A percentile compares a stretch with the other conserved stretches of the same genome.
Conservation (phyloP, 1,140 invertebrate species). For the Anadara kagoshimensis region DNA sequence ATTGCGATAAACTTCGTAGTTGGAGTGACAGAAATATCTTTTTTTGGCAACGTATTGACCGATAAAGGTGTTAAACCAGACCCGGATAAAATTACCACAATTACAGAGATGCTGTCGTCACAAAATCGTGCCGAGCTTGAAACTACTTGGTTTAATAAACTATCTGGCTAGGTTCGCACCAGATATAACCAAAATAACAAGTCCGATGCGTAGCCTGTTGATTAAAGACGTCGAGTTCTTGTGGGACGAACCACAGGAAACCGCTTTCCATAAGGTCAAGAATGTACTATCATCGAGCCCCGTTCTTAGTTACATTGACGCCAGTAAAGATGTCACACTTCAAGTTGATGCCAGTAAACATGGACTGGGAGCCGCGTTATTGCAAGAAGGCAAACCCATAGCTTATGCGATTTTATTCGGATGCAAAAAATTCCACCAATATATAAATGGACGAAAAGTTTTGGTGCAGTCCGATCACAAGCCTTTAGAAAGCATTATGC, state of each 20-base stretch:
- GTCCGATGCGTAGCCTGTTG: conserved; percentile 1
- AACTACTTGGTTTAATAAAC: conserved; percentile 20
- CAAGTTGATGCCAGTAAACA: conserved; percentile 45
- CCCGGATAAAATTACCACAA: conserved; percentile 67
- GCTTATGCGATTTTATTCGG: conserved; percentile 75
- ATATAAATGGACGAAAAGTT: conserved; percentile 65
- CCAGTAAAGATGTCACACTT: conserved; percentile 14
- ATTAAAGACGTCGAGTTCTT: conserved; percentile 53
- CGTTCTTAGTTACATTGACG: conserved; percentile 19
- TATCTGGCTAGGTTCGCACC: conserved; percentile 27
- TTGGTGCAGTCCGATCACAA: conserved; percentile 43
- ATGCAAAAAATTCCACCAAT: too few relatives aligned
- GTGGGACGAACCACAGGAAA: conserved; percentile 16
- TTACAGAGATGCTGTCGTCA: conserved; percentile 35
- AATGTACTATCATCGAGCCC: conserved; percentile 11
- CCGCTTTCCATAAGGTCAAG: conserved; percentile 20
- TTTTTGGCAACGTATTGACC: conserved; percentile 45
- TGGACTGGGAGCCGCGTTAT: conserved; percentile 70
- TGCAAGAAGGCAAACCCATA: conserved; percentile 73
- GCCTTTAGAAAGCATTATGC: conserved; percentile 43
- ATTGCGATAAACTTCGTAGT: conserved; percentile 34
- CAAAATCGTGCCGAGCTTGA: conserved; percentile 9
- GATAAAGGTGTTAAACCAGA: conserved; percentile 51
- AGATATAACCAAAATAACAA: conserved; percentile 15
- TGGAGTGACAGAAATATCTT: conserved; percentile 48